Percentiles rank a stretch among this genome's conserved stretches.
These are phyloP conservation scores for Gallinago jamesoni DNA, from an alignment of 2,113 vertebrate species.

Conservation along the genomic window DNA sequence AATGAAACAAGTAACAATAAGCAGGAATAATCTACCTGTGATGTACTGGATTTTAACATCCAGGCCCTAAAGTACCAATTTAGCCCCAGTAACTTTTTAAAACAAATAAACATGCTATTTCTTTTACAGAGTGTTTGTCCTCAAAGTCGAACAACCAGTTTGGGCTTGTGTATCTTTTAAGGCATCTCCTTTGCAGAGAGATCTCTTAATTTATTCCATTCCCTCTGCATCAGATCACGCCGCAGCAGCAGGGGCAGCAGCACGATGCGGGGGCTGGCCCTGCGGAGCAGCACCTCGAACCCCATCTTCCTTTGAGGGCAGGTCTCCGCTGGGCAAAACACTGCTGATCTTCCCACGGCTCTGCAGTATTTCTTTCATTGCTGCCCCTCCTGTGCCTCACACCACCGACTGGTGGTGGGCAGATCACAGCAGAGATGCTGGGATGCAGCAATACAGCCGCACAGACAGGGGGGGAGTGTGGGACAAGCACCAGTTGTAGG, in stretches of 20 bases:
- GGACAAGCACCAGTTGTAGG: background rate
- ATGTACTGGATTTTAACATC: background rate
- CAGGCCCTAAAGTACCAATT: background rate
- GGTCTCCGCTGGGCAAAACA: background rate
- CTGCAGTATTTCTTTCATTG: background rate
- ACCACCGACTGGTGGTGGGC: rapidly evolving
- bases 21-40: background rate
- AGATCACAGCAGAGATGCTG: background rate
- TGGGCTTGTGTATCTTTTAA: background rate
- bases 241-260: background rate
- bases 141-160: background rate
- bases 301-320: background rate
- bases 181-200: background rate
- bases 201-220: background rate
- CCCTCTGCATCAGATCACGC: background rate
- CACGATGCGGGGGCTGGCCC: background rate
- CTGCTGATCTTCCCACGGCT: background rate
- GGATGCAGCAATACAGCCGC: rapidly evolving
- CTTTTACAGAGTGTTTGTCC: background rate
- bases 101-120: background rate
- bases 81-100: background rate
- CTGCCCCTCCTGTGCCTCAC: background rate
- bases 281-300: background rate
- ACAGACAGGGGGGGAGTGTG: rapidly evolving
- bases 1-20: background rate